Evolutionary conservation across 2,888 invertebrate genomes (phyloP), one percentile per base, ranked within the genome.

Genomic region (Notodonta dromedarius): DNA sequence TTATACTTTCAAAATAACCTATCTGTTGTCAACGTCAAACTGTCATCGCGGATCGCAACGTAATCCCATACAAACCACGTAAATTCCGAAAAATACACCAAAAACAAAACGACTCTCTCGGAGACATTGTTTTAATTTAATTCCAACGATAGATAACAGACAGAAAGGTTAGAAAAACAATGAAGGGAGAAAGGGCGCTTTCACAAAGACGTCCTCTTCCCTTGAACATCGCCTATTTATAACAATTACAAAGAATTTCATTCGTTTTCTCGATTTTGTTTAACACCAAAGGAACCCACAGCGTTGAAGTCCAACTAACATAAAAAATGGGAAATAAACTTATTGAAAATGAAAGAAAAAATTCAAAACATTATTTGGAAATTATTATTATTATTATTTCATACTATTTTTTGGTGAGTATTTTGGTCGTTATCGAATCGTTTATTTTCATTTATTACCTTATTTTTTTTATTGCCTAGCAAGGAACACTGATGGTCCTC

Each of bases 181-280:
- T 64, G 69, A 60, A 40, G 53, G 35, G 44, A 66, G 14, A 60
- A 65, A 59, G 57, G 58, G 66, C 56, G 57, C 63, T 56, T 42
- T 57, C 59, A 61, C 70, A 70, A 60, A 51, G 57, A 24, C 35
- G 39, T 57, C 61, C 48, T 62, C 46, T 46, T 56, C 42, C 12
- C 57, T 51, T 8, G 63, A 73, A 69, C 59, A 64, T 11, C 56
- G 53, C 40, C 61, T 66, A 67, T 69, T 65, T 74, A 75, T 67
- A 73, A 71, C 71, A 76, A 68, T 61, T 56, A 58, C 52, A 63
- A 71, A 64, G 61, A 73, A 70, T 71, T 70, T 65, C 54, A 66
- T 75, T 78, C 62, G 66, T 62, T 70, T 73, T 70, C 71, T 67
- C 69, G 74, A 78, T 75, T 71, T 71, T 67, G 65, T 71, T 69